Conservation (phyloP, 2,113 vertebrate genomes). For the Notarius quadriscutis region DNA sequence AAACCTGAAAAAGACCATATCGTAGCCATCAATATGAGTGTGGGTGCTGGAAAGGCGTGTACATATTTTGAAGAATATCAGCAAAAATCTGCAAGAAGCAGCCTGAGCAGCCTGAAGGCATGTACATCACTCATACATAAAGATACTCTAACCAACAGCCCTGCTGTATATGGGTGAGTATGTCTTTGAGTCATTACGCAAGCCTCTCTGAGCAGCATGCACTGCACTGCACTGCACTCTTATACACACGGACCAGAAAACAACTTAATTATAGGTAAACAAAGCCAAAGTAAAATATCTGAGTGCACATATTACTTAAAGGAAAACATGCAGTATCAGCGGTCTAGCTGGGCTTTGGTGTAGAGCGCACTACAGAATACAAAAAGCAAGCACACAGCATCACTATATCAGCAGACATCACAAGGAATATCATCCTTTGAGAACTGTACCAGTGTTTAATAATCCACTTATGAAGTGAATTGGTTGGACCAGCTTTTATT, state of each 20-base stretch:
- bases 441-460: background rate
- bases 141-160: background rate
- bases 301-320: slow-evolving; percentile 8
- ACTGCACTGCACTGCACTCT: background rate
- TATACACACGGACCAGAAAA: slow-evolving; percentile 3
- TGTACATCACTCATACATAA: background rate
- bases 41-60: too few species aligned
- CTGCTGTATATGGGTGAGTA: background rate
- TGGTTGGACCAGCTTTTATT: too few species aligned
- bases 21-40: too few species aligned
- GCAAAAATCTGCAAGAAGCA: too few species aligned
- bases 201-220: slow-evolving; percentile 6
- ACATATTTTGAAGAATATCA: too few species aligned
- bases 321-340: slow-evolving; percentile 35
- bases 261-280: slow-evolving; percentile 36
- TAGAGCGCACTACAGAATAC: background rate
- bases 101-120: too few species aligned
- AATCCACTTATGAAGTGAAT: background rate
- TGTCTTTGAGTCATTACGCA: background rate
- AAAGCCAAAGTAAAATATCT: slow-evolving; percentile 7
- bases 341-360: background rate
- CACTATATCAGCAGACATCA: background rate
- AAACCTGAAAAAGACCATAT: too few species aligned
- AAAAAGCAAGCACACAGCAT: slow-evolving; percentile 1
- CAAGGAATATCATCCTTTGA: slow-evolving; percentile 1